phyloP scores from a whole-genome alignment of 2,797 vertebrate genomes.

The Halcyon badia region DNA sequence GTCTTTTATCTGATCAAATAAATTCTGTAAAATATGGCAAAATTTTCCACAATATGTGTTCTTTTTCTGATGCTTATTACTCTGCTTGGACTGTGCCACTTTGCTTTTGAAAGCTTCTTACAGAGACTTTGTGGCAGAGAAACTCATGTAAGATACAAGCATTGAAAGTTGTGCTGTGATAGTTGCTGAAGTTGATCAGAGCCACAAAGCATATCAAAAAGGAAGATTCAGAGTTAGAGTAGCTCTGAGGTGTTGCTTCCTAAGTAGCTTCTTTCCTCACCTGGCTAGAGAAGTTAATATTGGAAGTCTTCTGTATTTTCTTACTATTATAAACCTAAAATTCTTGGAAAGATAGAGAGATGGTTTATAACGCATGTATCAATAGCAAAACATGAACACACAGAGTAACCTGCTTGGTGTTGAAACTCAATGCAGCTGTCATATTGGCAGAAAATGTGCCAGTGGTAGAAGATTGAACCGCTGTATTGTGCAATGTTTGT shows the following conservation, averaged over 20 bases:
- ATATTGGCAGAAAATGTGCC: not conserved
- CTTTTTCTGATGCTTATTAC: not conserved
- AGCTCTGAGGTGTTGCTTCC: not conserved
- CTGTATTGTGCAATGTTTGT: not conserved
- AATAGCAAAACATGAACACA: not conserved
- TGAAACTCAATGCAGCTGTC: not conserved
- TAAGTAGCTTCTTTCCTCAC: not conserved
- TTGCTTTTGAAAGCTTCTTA: not conserved
- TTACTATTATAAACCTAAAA: not conserved
- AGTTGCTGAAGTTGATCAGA: not conserved
- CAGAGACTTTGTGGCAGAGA: not conserved
- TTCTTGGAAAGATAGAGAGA: not conserved
- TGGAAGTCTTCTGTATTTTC: not conserved
- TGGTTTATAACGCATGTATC: not conserved
- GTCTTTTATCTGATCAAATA: not conserved
- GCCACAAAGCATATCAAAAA: not conserved
- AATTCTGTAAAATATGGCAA: not conserved
- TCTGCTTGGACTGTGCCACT: not conserved
- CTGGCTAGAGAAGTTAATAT: not conserved
- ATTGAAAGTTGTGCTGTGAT: not conserved
- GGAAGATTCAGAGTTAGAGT: not conserved
- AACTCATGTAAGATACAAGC: not conserved
- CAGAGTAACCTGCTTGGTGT: not conserved
- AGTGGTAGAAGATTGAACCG: not conserved
- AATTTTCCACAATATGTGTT: not conserved